Base-by-base conservation (phyloP, 2,797 vertebrate genomes). In the Parambassis ranga region DNA sequence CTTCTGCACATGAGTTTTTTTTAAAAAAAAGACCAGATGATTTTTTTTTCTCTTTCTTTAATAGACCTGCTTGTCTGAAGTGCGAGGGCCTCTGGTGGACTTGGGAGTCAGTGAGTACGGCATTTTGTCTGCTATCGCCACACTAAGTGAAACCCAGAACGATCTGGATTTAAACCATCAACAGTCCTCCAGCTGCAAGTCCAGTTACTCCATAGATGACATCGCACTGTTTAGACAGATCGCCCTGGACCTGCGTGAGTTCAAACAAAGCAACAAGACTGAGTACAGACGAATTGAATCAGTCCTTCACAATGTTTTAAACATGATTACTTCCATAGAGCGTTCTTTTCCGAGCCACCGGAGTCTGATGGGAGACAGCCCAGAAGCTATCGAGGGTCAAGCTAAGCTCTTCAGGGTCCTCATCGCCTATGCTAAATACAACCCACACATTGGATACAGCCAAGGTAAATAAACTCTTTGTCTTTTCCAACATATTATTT, bases 351-450 rank as follows among this genome's bases (percentile, higher is more conserved):
- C 92, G 1, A 91, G 89, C 3, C 92, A 93, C 65, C 88, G 82
- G 8, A 90, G 92, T 20, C 73, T 93, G 32, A 92, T 92, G 92
- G 92, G 90, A 5, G 89, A 92, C 14, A 88, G 84, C 8, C 85
- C 92, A 5, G 92, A 93, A 48, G 91, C 90, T 56, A 92, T 92
- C 3, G 92, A 93, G 68, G 92, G 92, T 24, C 91, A 91, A 51
- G 92, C 92, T 15, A 93, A 91, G 64, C 91, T 93, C 46, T 93
- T 93, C 71, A 48, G 92, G 44, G 86, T 93, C 60, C 89, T 93
- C 63, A 78, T 86, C 1, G 92, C 89, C 13, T 92, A 86, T 0
- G 89, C 91, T 27, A 88, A 39, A 61, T 92, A 91, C 74, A 91
- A 85, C 64, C 89, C 89, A 1, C 70, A 79, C 33, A 82, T 91